Conservation (phyloP, 1,140 invertebrate genomes). For the Aphelinus atriplicis region DNA sequence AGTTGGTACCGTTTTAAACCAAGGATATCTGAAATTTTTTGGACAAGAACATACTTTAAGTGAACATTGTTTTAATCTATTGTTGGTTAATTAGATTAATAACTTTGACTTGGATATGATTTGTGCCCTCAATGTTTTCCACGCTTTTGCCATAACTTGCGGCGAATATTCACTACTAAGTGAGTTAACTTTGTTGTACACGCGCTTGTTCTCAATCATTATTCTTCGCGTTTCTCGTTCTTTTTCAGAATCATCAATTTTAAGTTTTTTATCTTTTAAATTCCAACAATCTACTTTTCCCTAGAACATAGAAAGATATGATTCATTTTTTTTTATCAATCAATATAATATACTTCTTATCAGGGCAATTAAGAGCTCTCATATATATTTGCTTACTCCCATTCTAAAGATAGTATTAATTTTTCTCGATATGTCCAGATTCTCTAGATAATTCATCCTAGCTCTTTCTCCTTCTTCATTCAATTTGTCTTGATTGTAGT, state of each 20-base stretch:
- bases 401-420: conserved; percentile 59
- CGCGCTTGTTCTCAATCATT: conserved; percentile 43
- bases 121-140: conserved; percentile 43
- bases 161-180: conserved; percentile 43
- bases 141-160: conserved; percentile 42
- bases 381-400: conserved; percentile 53
- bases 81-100: no score
- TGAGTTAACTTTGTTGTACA: conserved; percentile 44
- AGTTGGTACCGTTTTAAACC: conserved; percentile 8
- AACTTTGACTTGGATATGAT: conserved; percentile 9
- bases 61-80: no score
- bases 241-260: background rate
- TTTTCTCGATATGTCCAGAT: conserved; percentile 60
- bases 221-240: conserved; percentile 33
- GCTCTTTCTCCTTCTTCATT: conserved; percentile 48
- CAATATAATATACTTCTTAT: background rate
- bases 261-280: conserved; percentile 3
- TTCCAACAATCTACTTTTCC: conserved; percentile 55
- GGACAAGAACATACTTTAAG: no score
- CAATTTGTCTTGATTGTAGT: conserved; percentile 54
- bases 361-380: background rate
- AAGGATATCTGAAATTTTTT: conserved; percentile 25
- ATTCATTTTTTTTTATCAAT: background rate
- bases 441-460: conserved; percentile 58
- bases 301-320: conserved; percentile 33